Conservation (phyloP, 2,113 vertebrate species). For the Epinephelus lanceolatus region DNA sequence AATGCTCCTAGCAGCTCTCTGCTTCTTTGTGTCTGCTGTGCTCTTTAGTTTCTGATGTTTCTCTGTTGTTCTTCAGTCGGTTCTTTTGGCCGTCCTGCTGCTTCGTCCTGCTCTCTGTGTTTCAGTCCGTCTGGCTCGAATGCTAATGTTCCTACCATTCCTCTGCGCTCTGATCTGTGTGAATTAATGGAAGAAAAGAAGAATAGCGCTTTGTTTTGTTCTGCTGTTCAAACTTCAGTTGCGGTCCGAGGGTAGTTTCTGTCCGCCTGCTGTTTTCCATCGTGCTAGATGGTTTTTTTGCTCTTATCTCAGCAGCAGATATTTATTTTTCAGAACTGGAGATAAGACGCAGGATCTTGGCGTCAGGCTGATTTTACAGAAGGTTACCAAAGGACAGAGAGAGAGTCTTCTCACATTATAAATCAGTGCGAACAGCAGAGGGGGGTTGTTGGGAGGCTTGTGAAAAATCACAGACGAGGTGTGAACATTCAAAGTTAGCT, state of each 20-base stretch:
- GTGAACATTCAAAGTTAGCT: slow-evolving; percentile 21
- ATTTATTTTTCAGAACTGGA: background rate
- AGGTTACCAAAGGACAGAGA: slow-evolving; percentile 27
- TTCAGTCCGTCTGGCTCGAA: slow-evolving; percentile 34
- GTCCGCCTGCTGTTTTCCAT: slow-evolving; percentile 1
- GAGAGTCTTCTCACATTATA: slow-evolving; percentile 21
- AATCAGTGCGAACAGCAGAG: slow-evolving; percentile 40
- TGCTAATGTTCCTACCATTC: slow-evolving; percentile 52
- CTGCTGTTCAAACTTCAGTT: background rate
- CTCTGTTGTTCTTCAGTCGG: slow-evolving; percentile 8
- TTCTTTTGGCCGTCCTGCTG: slow-evolving; percentile 6
- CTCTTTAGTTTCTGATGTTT: slow-evolving; percentile 8
- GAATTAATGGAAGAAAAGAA: slow-evolving; percentile 30
- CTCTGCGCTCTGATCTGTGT: slow-evolving; percentile 20
- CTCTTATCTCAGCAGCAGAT: background rate
- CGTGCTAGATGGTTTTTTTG: background rate
- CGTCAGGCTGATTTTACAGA: background rate
- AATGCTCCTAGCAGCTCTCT: slow-evolving; percentile 25
- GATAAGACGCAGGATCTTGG: slow-evolving; percentile 24
- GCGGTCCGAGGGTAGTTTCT: background rate
- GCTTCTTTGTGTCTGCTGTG: slow-evolving; percentile 14
- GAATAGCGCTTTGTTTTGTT: slow-evolving; percentile 34
- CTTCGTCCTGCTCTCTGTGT: background rate
- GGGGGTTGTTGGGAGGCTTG: slow-evolving; percentile 10
- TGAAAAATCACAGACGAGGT: slow-evolving; percentile 45